These are phyloP conservation scores for Cancer borealis DNA, from an alignment of 2,888 invertebrate genomes.

Conservation along the genomic window DNA sequence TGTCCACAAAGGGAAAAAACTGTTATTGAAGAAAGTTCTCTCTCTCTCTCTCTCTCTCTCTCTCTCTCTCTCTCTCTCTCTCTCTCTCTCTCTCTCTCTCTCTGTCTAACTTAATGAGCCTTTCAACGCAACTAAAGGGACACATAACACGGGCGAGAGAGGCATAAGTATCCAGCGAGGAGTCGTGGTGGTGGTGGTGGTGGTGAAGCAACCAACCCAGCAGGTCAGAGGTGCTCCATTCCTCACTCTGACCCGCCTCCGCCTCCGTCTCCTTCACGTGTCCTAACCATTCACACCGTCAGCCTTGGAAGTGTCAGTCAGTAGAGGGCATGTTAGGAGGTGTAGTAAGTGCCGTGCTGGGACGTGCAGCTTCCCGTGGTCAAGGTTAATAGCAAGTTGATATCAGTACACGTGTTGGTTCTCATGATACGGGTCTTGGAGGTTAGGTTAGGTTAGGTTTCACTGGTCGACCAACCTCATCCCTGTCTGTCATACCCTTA, in stretches of 20 bases:
- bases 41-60: conserved; percentile 32
- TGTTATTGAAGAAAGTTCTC: not conserved
- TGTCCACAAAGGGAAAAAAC: not conserved
- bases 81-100: not conserved
- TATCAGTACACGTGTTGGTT: not conserved
- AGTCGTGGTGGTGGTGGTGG: not conserved
- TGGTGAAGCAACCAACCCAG: not conserved
- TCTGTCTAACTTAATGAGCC: not conserved
- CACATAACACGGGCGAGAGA: not conserved
- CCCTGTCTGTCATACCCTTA: not conserved
- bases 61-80: conserved; percentile 32
- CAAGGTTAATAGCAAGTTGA: not conserved
- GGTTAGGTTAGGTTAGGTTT: not conserved
- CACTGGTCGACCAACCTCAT: not conserved
- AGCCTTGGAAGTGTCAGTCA: not conserved
- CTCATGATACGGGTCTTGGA: not conserved
- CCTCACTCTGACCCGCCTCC: conserved; percentile 4
- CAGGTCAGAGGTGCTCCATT: not conserved
- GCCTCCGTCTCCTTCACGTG: not conserved
- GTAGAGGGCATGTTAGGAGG: not conserved
- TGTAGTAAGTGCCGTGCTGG: not conserved
- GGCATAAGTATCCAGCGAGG: not conserved
- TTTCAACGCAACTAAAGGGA: not conserved
- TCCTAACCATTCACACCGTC: not conserved
- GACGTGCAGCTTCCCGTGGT: not conserved